Evolutionary conservation across 2,113 vertebrate species (phyloP).

Genomic region (Gorsachius goisagi): DNA sequence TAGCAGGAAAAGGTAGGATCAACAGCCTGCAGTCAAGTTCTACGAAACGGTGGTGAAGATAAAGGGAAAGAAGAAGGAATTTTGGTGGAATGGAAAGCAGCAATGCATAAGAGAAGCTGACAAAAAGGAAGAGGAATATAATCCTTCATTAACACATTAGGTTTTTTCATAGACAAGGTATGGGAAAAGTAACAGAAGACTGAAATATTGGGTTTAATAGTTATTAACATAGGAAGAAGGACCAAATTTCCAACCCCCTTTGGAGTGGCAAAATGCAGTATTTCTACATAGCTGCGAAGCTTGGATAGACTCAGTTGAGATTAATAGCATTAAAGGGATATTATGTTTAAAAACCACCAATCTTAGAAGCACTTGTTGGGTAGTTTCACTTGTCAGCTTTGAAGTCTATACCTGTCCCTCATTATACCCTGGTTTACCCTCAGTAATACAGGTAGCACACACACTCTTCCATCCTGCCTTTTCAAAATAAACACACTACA

Average conservation of each 20-base stretch:
- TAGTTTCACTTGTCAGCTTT: background rate
- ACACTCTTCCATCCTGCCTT: background rate
- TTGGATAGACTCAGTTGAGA: background rate
- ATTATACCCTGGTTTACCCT: background rate
- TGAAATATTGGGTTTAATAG: background rate
- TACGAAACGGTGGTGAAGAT: background rate
- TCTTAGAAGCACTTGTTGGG: background rate
- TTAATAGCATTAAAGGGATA: background rate
- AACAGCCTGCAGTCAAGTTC: background rate
- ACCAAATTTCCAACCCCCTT: background rate
- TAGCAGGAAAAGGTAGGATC: background rate
- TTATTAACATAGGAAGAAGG: background rate
- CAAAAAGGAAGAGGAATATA: background rate
- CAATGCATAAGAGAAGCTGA: background rate
- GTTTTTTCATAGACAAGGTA: background rate
- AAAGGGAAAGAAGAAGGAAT: background rate
- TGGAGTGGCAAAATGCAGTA: background rate
- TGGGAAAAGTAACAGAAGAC: rapidly evolving
- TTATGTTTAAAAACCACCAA: background rate
- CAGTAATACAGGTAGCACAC: background rate
- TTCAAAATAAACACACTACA: background rate
- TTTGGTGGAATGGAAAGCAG: background rate
- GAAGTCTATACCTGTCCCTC: background rate
- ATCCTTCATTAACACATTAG: background rate
- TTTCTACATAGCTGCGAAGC: background rate